Base-by-base conservation (phyloP, 2,113 vertebrate genomes). In the Nycticebus coucang region DNA sequence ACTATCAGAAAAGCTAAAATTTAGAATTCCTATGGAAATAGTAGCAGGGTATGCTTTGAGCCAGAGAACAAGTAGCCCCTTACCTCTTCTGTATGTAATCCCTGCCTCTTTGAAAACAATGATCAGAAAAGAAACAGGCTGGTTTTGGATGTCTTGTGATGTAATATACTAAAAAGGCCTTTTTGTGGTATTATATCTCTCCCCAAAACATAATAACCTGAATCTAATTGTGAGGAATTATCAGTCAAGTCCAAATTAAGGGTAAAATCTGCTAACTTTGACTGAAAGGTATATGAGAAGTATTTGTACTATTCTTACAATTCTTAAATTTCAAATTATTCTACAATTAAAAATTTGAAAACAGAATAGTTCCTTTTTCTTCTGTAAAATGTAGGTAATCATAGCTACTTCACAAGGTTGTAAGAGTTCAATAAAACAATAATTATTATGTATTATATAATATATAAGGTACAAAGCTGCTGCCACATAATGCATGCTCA, bases 321-420 rank as follows among this genome's bases (percentile, higher is more conserved):
- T 87, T 87, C 33, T 94, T 95, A 95, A 95, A n/a, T 85, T 85
- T 91, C 78, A 94, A 92, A 72, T 93, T 19, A 91, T 80, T 75
- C 26, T n/a, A 92, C 74, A 94, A 77, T 64, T 84, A 53, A 71
- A 95, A n/a, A 35, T 85, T 62, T 57, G 53, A 21, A 86, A 89
- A 91, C 57, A 62, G 3, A 86, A 57, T 30, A 75, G 17, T 85
- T 87, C 14, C 26, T 84, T 82, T 88, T 68, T 74, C 59, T 75
- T 62, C 22, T 93, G 21, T 85, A 96, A 89, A 85, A 77, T 95
- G 50, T 88, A 5, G 21, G 21, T 83, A 89, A 81, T 85, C 41
- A 35, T 77, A 37, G 11, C 21, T 86, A 78, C 64, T 41, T 92
- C 19, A 89, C 62, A 91, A 77, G 11, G 13, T 81, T 96, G 11